Evolutionary conservation across 2,797 vertebrate genomes (phyloP).

Genomic region (Limnodromus scolopaceus): DNA sequence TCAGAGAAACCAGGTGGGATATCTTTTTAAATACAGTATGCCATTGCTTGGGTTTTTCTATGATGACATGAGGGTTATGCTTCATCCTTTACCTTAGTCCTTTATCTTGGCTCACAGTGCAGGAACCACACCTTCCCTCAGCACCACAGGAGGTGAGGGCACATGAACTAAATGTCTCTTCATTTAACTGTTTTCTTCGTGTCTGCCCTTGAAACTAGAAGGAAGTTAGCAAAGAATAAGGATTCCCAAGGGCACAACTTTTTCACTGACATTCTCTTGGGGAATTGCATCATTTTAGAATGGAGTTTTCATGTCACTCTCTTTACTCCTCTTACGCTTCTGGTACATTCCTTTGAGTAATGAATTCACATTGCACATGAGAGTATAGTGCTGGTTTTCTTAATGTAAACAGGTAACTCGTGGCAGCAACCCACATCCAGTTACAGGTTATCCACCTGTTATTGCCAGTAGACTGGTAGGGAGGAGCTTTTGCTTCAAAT

Average conservation of each 20-base stretch:
- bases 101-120: not conserved
- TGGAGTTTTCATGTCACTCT: not conserved
- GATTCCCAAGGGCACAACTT: not conserved
- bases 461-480: not conserved
- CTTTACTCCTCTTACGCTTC: not conserved
- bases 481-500: not conserved
- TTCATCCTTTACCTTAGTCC: not conserved
- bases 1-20: not conserved
- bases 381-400: not conserved
- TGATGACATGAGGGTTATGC: not conserved
- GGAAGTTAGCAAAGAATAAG: not conserved
- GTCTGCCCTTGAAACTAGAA: not conserved
- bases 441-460: not conserved
- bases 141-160: rapidly evolving
- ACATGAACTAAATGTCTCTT: not conserved
- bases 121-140: not conserved
- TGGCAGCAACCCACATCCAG: rapidly evolving
- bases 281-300: not conserved
- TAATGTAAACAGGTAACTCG: not conserved
- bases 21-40: not conserved
- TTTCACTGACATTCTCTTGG: not conserved
- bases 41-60: not conserved
- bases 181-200: not conserved
- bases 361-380: not conserved
- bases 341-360: not conserved